A percentile compares a stretch with the other conserved stretches of the same genome.
These are phyloP conservation scores for Halichoerus grypus DNA, from an alignment of 2,113 vertebrate genomes.

Conservation along the genomic window DNA sequence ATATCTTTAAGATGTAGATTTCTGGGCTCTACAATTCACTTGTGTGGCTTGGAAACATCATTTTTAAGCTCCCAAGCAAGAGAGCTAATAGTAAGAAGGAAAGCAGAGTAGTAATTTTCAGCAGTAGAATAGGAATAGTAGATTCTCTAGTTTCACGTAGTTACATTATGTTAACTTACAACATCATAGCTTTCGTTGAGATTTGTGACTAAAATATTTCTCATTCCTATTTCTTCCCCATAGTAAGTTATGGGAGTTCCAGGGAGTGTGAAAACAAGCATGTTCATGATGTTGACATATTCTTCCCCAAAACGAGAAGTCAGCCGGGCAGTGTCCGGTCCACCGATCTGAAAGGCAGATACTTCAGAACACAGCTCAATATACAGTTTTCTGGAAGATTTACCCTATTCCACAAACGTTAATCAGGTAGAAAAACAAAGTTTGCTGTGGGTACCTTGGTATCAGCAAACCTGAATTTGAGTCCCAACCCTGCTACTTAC, in stretches of 20 bases:
- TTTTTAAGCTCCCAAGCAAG: not conserved
- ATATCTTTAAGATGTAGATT: not conserved
- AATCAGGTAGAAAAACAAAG: not conserved
- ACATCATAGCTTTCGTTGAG: conserved; percentile 69
- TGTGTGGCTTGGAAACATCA: not conserved
- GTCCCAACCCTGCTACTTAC: not conserved
- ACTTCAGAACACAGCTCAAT: not conserved
- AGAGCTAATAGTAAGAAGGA: not conserved
- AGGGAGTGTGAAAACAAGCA: conserved; percentile 96
- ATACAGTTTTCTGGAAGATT: not conserved
- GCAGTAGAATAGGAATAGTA: not conserved
- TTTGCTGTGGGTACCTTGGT: not conserved
- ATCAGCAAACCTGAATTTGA: not conserved
- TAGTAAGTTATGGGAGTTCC: conserved; percentile 97
- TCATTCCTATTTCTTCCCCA: conserved; percentile 99
- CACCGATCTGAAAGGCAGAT: conserved; percentile 90
- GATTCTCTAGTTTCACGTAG: not conserved
- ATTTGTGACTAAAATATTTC: conserved; percentile 42
- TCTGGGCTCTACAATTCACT: not conserved
- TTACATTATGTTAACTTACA: conserved; percentile 75
- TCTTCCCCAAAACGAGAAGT: conserved; percentile 90
- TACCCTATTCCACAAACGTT: not conserved
- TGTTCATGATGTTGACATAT: conserved; percentile 92
- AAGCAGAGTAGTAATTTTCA: not conserved
- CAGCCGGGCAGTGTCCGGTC: conserved; percentile 91